Percentiles rank a stretch among this genome's conserved stretches.
Conservation (phyloP, 2,113 vertebrate genomes). For the Thymallus thymallus region DNA sequence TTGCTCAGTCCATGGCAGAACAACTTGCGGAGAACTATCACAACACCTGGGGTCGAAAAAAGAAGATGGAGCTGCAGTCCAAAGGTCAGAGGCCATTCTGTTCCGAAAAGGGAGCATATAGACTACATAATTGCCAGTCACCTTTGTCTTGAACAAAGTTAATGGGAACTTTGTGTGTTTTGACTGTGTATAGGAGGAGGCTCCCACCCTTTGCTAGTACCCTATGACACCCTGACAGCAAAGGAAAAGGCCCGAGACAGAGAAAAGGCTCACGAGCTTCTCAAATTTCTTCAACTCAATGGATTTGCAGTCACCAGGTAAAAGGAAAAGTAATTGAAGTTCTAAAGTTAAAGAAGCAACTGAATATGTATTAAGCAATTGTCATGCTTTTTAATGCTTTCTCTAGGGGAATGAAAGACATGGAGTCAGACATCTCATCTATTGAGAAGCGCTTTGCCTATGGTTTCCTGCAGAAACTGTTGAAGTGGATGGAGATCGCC, state of each 20-base stretch:
- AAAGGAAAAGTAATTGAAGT: not conserved
- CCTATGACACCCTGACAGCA: conserved; percentile 91
- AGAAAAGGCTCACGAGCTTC: conserved; percentile 90
- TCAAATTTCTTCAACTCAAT: conserved; percentile 90
- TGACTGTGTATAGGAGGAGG: conserved; percentile 77
- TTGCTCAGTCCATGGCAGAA: conserved; percentile 87
- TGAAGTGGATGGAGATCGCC: conserved; percentile 93
- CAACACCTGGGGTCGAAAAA: conserved; percentile 94
- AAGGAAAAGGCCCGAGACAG: conserved; percentile 92
- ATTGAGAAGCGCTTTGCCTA: conserved; percentile 94
- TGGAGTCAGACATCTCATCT: conserved; percentile 92
- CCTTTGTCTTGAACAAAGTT: not conserved
- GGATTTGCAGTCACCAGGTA: conserved; percentile 90
- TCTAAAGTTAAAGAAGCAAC: not conserved
- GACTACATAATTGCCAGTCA: not conserved
- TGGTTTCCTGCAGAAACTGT: conserved; percentile 89
- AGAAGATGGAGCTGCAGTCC: conserved; percentile 86
- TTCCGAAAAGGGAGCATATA: not conserved
- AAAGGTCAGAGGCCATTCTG: conserved; percentile 74
- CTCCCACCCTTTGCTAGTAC: conserved; percentile 89
- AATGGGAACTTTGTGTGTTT: not conserved
- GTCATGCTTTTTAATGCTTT: not conserved
- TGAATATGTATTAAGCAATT: not conserved
- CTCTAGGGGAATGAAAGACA: conserved; percentile 87
- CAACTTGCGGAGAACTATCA: conserved; percentile 95